These are phyloP conservation scores for Sebastes nivosus DNA, from an alignment of 2,797 vertebrate genomes.

Conservation along the genomic window DNA sequence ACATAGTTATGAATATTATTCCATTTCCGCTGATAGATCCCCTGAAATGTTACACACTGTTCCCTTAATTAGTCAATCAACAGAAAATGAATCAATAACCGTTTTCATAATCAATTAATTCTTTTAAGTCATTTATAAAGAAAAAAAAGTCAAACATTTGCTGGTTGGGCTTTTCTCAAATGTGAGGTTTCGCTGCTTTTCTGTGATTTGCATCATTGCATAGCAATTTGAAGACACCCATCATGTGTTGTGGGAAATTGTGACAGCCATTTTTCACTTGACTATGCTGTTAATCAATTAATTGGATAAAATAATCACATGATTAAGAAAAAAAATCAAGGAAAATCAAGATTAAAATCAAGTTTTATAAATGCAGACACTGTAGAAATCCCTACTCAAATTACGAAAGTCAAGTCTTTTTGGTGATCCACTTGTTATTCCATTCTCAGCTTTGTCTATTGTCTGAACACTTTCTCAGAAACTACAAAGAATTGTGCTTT, in stretches of 20 bases:
- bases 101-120: not conserved
- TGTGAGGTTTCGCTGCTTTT: not conserved
- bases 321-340: not conserved
- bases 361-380: not conserved
- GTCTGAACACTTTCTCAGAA: conserved; percentile 15
- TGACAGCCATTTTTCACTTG: not conserved
- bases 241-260: not conserved
- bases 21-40: too few species aligned
- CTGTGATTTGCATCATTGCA: not conserved
- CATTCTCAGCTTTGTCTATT: conserved; percentile 16
- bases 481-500: not conserved
- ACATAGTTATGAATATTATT: too few species aligned
- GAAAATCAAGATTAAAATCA: not conserved
- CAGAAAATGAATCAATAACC: not conserved
- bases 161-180: not conserved
- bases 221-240: not conserved
- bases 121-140: not conserved
- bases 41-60: too few species aligned
- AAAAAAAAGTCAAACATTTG: not conserved
- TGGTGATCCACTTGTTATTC: not conserved
- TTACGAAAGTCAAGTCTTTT: not conserved
- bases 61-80: not conserved
- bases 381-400: not conserved
- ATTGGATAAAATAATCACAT: not conserved
- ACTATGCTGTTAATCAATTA: not conserved